These are phyloP conservation scores for Melinaea marsaeus DNA, from an alignment of 2,888 invertebrate genomes.

Conservation along the genomic window DNA sequence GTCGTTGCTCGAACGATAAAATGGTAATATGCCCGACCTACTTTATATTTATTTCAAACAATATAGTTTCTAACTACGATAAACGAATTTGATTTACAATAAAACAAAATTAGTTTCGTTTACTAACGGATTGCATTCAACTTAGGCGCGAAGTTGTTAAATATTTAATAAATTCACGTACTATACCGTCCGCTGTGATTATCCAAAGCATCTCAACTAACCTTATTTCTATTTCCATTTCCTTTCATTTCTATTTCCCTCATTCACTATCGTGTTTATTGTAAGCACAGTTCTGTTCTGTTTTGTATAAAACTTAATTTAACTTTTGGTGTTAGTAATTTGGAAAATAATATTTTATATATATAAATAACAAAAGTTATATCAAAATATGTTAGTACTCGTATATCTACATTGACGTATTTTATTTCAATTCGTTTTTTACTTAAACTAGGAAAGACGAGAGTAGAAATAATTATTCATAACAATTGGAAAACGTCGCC, in stretches of 20 bases:
- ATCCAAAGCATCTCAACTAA: too few species aligned
- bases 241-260: too few species aligned
- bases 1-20: conserved; percentile 6
- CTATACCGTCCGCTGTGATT: too few species aligned
- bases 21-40: conserved; percentile 20
- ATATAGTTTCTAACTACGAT: conserved; percentile 18
- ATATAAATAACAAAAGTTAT: background rate
- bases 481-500: background rate
- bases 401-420: background rate
- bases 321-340: too few species aligned
- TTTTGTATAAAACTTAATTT: too few species aligned
- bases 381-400: background rate
- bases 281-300: too few species aligned
- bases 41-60: conserved; percentile 25
- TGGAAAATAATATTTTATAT: conserved; percentile 9
- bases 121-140: conserved; percentile 33
- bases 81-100: conserved; percentile 22
- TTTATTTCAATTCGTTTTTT: background rate
- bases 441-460: background rate
- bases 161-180: conserved; percentile 47
- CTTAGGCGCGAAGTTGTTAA: conserved; percentile 50
- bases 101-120: background rate
- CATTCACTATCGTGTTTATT: too few species aligned
- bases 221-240: too few species aligned
- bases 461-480: background rate